A percentile compares a stretch with the other conserved stretches of the same genome.
Evolutionary conservation across 2,113 vertebrate species (phyloP).

Genomic region (Xiphophorus hellerii): DNA sequence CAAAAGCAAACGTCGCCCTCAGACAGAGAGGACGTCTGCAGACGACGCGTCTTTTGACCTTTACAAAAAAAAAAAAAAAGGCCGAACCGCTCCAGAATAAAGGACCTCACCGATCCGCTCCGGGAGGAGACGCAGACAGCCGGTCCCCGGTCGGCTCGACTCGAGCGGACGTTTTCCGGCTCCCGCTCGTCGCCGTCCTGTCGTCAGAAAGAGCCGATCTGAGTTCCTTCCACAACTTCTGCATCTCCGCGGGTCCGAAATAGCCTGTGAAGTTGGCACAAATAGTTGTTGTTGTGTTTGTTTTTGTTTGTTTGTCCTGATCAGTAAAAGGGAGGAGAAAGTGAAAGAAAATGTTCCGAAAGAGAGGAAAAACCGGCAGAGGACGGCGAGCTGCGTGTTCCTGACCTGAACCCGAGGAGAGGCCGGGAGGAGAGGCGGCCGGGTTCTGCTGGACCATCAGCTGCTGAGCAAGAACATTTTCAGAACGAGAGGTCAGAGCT

Average conservation of each 20-base stretch:
- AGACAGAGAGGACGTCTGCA: conserved; percentile 25
- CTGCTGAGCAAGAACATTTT: conserved; percentile 80
- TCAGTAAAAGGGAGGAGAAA: neutral
- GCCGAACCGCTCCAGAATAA: conserved; percentile 7
- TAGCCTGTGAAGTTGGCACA: neutral
- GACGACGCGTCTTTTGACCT: conserved; percentile 60
- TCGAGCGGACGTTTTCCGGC: conserved; percentile 81
- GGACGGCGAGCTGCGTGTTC: neutral
- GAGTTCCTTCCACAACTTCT: conserved; percentile 93
- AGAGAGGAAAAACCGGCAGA: neutral
- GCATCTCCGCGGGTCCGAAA: conserved; percentile 86
- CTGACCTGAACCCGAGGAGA: conserved; percentile 82
- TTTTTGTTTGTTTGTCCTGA: neutral
- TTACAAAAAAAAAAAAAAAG: conserved; percentile 22
- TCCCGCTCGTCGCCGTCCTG: conserved; percentile 13
- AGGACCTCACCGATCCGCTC: conserved; percentile 41
- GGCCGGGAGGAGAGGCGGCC: conserved; percentile 84
- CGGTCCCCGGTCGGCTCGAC: conserved; percentile 61
- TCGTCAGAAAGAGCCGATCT: conserved; percentile 71
- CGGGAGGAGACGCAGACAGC: conserved; percentile 31
- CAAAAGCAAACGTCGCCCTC: conserved; percentile 45
- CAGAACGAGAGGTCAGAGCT: neutral
- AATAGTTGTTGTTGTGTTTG: neutral
- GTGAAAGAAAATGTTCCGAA: neutral
- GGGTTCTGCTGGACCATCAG: conserved; percentile 93